Evolutionary conservation across 2,113 vertebrate species (phyloP).

Genomic region (Psilopsiagon aurifrons): DNA sequence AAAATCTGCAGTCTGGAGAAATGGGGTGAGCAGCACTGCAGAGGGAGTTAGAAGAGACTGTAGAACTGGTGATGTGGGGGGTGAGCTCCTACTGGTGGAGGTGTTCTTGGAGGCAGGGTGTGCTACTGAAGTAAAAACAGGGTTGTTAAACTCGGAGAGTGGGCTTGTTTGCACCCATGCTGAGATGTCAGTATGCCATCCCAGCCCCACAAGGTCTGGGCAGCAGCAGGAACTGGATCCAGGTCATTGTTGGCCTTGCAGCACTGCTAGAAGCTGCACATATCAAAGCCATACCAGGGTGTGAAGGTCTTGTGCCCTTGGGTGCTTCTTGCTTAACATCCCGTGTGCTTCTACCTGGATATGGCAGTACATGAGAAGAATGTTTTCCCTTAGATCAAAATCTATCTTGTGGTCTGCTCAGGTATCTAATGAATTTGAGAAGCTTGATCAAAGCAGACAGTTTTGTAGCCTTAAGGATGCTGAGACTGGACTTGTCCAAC

Average conservation of each 20-base stretch:
- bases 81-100: neutral
- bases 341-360: neutral
- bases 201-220: neutral
- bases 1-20: neutral
- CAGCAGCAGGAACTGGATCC: neutral
- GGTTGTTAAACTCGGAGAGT: neutral
- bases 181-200: neutral
- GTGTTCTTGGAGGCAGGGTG: neutral
- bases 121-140: rapidly evolving
- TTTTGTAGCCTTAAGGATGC: neutral
- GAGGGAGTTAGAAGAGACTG: no score
- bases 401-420: neutral
- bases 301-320: neutral
- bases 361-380: neutral
- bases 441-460: neutral
- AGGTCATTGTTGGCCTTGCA: neutral
- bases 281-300: neutral
- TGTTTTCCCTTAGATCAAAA: neutral
- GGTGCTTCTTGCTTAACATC: neutral
- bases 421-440: neutral
- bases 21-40: rapidly evolving
- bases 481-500: neutral
- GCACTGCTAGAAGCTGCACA: neutral
- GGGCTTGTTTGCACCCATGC: neutral
- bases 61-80: neutral